These are phyloP conservation scores for Pristionchus exspectatus DNA, from an alignment of 2,888 invertebrate species.

Conservation along the genomic window DNA sequence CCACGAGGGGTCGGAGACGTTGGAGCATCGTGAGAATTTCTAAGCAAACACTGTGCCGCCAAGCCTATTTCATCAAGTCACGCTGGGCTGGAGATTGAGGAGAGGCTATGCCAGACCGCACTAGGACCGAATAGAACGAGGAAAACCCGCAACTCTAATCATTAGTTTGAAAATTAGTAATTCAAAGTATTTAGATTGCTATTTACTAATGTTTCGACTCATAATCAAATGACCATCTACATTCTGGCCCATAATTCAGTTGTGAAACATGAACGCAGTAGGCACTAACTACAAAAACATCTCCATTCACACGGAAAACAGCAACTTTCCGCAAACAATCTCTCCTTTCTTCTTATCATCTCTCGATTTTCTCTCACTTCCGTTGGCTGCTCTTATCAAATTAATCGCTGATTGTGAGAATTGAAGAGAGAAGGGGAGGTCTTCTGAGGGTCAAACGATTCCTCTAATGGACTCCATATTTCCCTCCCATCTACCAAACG, in stretches of 20 bases:
- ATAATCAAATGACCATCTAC: neutral
- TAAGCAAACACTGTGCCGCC: conserved; percentile 4
- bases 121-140: neutral
- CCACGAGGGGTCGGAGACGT: conserved; percentile 7
- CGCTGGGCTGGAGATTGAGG: neutral
- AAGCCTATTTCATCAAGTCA: conserved; percentile 41
- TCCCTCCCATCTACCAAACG: neutral
- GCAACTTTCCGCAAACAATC: conserved; percentile 11
- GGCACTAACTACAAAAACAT: conserved; percentile 7
- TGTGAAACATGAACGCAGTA: neutral
- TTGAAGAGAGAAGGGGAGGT: neutral
- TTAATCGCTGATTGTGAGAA: neutral
- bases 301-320: neutral
- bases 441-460: neutral
- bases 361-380: conserved; percentile 5
- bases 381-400: conserved; percentile 31
- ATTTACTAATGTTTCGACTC: neutral
- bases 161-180: neutral
- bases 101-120: neutral
- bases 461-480: neutral
- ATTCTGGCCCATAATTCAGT: neutral
- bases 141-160: neutral
- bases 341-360: neutral
- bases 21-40: conserved; percentile 7
- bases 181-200: neutral